These are phyloP conservation scores for Halcyon leucocephala DNA, from an alignment of 2,797 vertebrate genomes.

Conservation along the genomic window DNA sequence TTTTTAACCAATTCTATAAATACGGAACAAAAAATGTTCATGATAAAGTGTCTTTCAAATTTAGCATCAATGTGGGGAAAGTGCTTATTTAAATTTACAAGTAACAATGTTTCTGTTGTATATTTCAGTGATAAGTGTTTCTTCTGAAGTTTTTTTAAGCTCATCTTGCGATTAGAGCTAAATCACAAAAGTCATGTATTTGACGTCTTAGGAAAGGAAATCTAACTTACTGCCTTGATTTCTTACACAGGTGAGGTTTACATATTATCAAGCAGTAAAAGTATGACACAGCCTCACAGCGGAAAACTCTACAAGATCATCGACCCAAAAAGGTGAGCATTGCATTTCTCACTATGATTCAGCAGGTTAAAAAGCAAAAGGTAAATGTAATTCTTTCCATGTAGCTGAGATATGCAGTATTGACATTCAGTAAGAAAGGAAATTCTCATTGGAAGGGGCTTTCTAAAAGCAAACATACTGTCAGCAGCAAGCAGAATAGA, in stretches of 20 bases:
- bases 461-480: not conserved
- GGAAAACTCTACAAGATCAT: constrained; percentile 97
- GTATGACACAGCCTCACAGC: constrained; percentile 91
- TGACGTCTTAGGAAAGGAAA: not conserved
- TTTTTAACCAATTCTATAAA: not conserved
- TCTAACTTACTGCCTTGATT: not conserved
- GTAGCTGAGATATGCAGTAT: not conserved
- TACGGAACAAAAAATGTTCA: not conserved
- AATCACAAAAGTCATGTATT: not conserved
- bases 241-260: constrained; percentile 92
- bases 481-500: not conserved
- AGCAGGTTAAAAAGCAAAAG: not conserved
- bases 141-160: not conserved
- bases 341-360: not conserved
- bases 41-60: not conserved
- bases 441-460: not conserved
- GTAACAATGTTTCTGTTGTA: not conserved
- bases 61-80: not conserved
- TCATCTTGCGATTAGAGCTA: not conserved
- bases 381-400: not conserved
- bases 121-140: not conserved
- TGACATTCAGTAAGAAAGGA: not conserved
- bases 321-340: constrained; percentile 94
- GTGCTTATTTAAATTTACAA: not conserved
- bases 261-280: constrained; percentile 96